These are phyloP conservation scores for Rousettus madagascariensis DNA, from an alignment of 2,797 vertebrate species.

Conservation along the genomic window DNA sequence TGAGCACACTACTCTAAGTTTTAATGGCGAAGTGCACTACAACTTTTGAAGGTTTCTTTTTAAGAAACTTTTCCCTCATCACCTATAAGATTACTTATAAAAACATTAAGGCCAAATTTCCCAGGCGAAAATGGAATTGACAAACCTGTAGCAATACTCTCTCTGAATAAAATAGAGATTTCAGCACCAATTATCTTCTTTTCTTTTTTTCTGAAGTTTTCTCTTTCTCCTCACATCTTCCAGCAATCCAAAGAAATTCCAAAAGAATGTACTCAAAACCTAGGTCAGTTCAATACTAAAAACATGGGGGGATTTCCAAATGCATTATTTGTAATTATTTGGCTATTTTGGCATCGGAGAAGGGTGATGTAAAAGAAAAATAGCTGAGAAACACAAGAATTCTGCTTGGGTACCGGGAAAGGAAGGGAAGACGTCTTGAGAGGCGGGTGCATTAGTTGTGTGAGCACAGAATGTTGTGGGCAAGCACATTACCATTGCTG, in stretches of 20 bases:
- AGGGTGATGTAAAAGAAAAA: background rate
- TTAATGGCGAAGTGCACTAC: background rate
- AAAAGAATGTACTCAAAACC: background rate
- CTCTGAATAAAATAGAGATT: background rate
- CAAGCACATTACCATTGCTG: rapidly evolving
- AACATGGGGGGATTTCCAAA: background rate
- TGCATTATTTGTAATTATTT: background rate
- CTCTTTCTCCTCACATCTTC: background rate
- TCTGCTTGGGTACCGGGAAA: background rate
- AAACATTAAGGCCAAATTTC: background rate
- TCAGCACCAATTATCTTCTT: background rate
- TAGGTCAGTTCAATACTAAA: background rate
- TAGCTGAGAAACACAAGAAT: background rate
- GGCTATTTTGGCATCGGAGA: background rate
- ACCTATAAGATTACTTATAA: background rate
- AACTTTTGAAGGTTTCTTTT: background rate
- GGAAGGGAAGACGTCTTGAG: background rate
- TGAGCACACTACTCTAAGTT: background rate
- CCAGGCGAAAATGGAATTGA: background rate
- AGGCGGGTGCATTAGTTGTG: background rate
- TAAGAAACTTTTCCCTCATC: background rate
- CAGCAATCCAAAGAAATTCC: background rate
- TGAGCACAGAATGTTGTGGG: rapidly evolving
- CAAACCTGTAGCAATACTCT: background rate
- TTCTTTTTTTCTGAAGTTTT: background rate